These are phyloP conservation scores for Periparus ater DNA, from an alignment of 2,797 vertebrate genomes.

Conservation along the genomic window DNA sequence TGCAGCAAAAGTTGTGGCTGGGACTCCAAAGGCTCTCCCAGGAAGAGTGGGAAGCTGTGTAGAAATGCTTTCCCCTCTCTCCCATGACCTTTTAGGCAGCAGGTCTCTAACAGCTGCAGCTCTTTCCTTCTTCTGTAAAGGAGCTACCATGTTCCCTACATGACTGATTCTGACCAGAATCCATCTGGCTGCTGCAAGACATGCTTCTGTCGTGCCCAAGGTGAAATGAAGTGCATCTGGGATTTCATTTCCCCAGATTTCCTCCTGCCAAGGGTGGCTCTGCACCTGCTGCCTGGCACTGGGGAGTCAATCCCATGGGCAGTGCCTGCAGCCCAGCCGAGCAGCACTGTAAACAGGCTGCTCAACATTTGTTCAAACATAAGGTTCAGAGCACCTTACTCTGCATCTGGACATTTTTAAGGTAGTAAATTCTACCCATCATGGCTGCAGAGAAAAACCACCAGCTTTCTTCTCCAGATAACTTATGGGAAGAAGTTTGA, in stretches of 20 bases:
- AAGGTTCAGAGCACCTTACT: background rate
- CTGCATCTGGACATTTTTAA: background rate
- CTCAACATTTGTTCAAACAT: background rate
- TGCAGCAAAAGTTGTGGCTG: background rate
- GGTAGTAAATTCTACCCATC: background rate
- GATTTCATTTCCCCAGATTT: background rate
- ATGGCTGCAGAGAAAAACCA: background rate
- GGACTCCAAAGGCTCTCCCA: background rate
- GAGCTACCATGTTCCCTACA: background rate
- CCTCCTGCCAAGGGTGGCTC: background rate
- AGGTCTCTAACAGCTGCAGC: background rate
- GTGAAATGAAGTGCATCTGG: background rate
- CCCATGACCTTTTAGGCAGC: conserved; percentile 25
- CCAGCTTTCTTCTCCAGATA: background rate
- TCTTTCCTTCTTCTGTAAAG: conserved; percentile 3
- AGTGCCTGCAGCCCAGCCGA: background rate
- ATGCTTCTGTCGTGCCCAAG: background rate
- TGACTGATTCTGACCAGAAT: background rate
- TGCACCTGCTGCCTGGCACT: background rate
- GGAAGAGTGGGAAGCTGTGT: background rate
- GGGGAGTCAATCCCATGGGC: rapidly evolving
- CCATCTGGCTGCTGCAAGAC: background rate
- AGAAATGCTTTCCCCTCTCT: background rate
- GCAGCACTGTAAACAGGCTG: background rate
- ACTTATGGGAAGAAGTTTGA: background rate